These are phyloP conservation scores for Atta colombica DNA, from an alignment of 1,140 invertebrate genomes.

Conservation along the genomic window DNA sequence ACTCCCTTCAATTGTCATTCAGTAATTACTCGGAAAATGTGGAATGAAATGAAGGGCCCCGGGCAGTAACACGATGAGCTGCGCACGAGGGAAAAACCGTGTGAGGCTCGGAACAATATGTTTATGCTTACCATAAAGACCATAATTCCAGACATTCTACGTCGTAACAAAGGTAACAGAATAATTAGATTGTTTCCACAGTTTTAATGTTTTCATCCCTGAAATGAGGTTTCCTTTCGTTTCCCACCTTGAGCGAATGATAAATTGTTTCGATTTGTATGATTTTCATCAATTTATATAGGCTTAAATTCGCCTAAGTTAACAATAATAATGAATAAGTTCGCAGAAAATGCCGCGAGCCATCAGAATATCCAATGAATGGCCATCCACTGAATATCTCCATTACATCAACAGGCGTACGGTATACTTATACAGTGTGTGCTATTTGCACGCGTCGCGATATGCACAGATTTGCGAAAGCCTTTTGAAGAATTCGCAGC, in stretches of 20 bases:
- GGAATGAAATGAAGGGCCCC: slow-evolving; percentile 52
- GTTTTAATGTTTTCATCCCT: slow-evolving; percentile 18
- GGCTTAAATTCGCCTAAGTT: neutral
- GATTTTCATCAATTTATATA: neutral
- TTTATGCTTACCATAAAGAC: slow-evolving; percentile 56
- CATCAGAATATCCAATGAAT: slow-evolving; percentile 12
- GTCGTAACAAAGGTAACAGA: slow-evolving; percentile 31
- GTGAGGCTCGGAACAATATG: slow-evolving; percentile 59
- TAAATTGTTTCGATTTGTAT: neutral
- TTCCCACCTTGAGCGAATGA: slow-evolving; percentile 12
- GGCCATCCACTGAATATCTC: neutral
- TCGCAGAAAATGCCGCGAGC: neutral
- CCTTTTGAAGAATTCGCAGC: neutral
- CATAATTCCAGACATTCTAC: slow-evolving; percentile 47
- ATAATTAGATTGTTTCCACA: slow-evolving; percentile 17
- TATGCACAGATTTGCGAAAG: neutral
- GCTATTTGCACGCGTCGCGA: neutral
- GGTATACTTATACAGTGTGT: slow-evolving; percentile 21
- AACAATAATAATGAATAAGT: neutral
- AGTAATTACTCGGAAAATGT: slow-evolving; percentile 60
- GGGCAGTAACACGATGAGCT: slow-evolving; percentile 43
- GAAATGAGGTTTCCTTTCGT: neutral
- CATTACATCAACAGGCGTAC: neutral
- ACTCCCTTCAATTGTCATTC: slow-evolving; percentile 61
- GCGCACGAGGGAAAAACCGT: slow-evolving; percentile 42